Base-by-base conservation (phyloP, 2,888 invertebrate genomes). In the Sarcophaga rosellei region DNA sequence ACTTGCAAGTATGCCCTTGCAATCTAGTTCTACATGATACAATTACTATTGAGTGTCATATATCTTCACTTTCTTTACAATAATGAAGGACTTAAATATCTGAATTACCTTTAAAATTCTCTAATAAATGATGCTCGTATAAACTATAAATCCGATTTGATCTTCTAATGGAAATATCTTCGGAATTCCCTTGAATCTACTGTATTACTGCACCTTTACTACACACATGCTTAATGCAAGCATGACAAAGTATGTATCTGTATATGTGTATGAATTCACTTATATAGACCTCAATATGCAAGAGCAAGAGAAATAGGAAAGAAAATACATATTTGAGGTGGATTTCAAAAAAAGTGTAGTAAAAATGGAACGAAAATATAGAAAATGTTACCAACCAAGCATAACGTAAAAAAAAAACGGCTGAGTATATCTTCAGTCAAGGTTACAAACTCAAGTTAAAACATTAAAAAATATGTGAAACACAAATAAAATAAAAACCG, bases 401-500 rank as follows among this genome's bases (percentile, higher is more conserved):
- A 4, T 4, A 53, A 53, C 15, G 47, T 47, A 47, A 47, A 15
- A 47, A 15, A 47, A 47, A 3, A 47, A 15, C 11, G 17, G 5
- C 3, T 21, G n/a, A 61, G 45, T 20, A 77, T 66, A 65, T 47
- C 17, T 76, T 35, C 45, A 65, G 47, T 47, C 72, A 82, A 82
- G 82, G 82, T 73, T 77, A 77, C 21, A 21, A 61, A 47, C 70
- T 76, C 65, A 72, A 66, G 72, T 66, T 72, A 77, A 82, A 66
- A 82, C 72, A 77, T 82, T 73, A 82, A 82, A 61, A 82, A 77
- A 82, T 75, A 72, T 70, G 59, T 72, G 53, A 82, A 76, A 63
- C 45, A 47, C 6, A 66, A n/a, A 62, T 17, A 59, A 76, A 70
- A 57, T 35, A 35, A 35, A 35, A 35, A 35, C 35, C 35, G 8